Evolutionary conservation across 2,797 vertebrate species (phyloP), one percentile per base, ranked within the genome.

Genomic region (Orestias chungarensis): DNA sequence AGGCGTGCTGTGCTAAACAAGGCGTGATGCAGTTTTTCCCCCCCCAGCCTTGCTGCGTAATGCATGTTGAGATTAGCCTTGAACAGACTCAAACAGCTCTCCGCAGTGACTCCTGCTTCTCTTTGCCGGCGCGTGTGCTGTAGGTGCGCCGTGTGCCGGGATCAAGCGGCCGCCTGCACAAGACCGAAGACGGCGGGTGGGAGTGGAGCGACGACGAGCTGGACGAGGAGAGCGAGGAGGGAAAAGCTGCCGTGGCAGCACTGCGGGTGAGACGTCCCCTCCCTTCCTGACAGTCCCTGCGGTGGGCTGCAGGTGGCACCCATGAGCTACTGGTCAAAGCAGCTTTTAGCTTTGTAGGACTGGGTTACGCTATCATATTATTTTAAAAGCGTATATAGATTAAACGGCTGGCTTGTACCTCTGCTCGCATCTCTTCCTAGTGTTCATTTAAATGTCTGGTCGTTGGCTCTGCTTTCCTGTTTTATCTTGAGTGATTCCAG

Each of bases 161-260:
- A 35, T 98, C 97, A 50, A 98, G 97, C 0, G 97, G 97, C 14
- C 96, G 97, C 31, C 96, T 98, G 65, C 97, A 98, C 83, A 98
- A 98, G 89, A 98, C 97, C 0, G 97, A 98, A 87, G 97, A 98
- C 9, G 97, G 97, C 0, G 96, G 96, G 43, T 95, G 95, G 95
- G 98, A 99, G 84, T 99, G 98, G 98, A 99, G 98, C 3, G 98
- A 99, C 18, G 97, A 99, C 1, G 98, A 99, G 75, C 92, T 99
- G 84, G 98, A 99, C 40, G 97, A 98, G 88, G 97, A 99, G 92
- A 99, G 98, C 0, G 98, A 99, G 88, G 98, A 99, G 89, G 98
- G 98, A 46, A 98, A 94, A 94, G 97, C 97, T 40, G 98, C 98
- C 0, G 96, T 99, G 74, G 95, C 95, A 79, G 97, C 96, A 82